phyloP scores from a whole-genome alignment of 2,113 vertebrate genomes.

The Dunckerocampus dactyliophorus region DNA sequence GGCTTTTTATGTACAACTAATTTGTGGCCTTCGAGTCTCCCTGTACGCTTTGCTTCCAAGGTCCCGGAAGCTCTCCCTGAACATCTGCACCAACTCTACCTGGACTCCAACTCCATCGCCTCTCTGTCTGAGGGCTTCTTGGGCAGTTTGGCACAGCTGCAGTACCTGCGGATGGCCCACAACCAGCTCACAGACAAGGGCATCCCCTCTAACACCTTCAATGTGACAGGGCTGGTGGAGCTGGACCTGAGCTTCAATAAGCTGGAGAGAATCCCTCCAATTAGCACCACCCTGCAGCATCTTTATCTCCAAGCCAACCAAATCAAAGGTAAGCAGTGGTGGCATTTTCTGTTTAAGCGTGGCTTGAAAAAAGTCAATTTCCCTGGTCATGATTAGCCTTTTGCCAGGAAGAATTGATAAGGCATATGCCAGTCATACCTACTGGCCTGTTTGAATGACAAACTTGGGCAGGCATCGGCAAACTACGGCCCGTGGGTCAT shows the following conservation, averaged over 20 bases:
- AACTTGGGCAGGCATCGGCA: too few species aligned
- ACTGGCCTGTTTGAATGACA: too few species aligned
- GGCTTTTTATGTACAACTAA: neutral
- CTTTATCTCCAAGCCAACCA: slow-evolving; percentile 94
- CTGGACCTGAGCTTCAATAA: slow-evolving; percentile 94
- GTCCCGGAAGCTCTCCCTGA: slow-evolving; percentile 83
- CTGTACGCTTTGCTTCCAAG: slow-evolving; percentile 23
- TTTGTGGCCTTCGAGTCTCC: neutral
- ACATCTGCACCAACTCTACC: slow-evolving; percentile 87
- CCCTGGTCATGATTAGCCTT: too few species aligned
- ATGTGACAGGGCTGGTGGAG: slow-evolving; percentile 88
- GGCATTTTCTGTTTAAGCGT: neutral
- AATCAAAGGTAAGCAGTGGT: slow-evolving; percentile 79
- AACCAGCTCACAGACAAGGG: slow-evolving; percentile 87
- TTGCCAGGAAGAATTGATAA: too few species aligned
- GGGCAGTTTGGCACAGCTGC: slow-evolving; percentile 76
- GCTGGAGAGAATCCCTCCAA: slow-evolving; percentile 87
- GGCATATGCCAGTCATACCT: too few species aligned
- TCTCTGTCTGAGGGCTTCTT: slow-evolving; percentile 83
- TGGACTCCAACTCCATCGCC: slow-evolving; percentile 88
- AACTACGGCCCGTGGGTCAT: too few species aligned
- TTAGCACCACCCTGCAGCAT: slow-evolving; percentile 86
- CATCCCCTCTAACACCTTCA: slow-evolving; percentile 85
- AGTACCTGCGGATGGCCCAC: slow-evolving; percentile 86
- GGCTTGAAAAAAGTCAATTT: too few species aligned